Evolutionary conservation across 2,888 invertebrate genomes (phyloP).

Genomic region (Ormyrus thymus): DNA sequence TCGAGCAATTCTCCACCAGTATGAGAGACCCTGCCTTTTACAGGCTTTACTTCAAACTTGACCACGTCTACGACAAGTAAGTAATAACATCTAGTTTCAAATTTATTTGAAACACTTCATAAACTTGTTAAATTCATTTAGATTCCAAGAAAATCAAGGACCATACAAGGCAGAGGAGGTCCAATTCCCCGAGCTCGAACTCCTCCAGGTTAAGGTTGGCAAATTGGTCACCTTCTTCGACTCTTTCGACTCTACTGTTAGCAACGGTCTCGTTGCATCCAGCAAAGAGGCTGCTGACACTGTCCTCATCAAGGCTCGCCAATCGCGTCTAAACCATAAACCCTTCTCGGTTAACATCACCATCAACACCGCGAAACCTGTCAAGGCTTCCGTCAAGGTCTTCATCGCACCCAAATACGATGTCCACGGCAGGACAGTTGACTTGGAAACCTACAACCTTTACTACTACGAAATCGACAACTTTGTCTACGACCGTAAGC

Average conservation of each 20-base stretch:
- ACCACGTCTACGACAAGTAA: slow-evolving; percentile 73
- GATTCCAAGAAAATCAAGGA: slow-evolving; percentile 79
- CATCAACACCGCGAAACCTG: slow-evolving; percentile 78
- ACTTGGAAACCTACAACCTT: slow-evolving; percentile 78
- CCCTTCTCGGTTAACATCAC: slow-evolving; percentile 80
- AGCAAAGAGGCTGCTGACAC: slow-evolving; percentile 72
- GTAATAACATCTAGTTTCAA: not conserved
- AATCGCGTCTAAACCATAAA: slow-evolving; percentile 83
- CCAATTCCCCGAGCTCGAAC: slow-evolving; percentile 80
- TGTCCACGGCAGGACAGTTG: slow-evolving; percentile 76
- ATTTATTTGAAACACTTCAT: not conserved
- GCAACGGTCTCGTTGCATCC: slow-evolving; percentile 77
- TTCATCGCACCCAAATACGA: slow-evolving; percentile 85
- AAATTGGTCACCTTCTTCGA: slow-evolving; percentile 83
- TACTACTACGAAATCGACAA: slow-evolving; percentile 78
- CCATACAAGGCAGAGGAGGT: slow-evolving; percentile 80
- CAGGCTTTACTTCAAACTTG: slow-evolving; percentile 80
- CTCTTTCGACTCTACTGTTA: slow-evolving; percentile 80
- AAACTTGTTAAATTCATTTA: slow-evolving; percentile 55
- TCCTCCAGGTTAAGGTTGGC: slow-evolving; percentile 80
- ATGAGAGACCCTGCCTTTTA: slow-evolving; percentile 86
- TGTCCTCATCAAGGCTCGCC: slow-evolving; percentile 78
- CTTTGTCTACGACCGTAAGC: slow-evolving; percentile 70
- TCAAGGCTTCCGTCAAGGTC: slow-evolving; percentile 79
- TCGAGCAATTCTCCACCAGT: slow-evolving; percentile 81